Conservation (phyloP, 2,113 vertebrate species). For the Datnioides undecimradiatus region DNA sequence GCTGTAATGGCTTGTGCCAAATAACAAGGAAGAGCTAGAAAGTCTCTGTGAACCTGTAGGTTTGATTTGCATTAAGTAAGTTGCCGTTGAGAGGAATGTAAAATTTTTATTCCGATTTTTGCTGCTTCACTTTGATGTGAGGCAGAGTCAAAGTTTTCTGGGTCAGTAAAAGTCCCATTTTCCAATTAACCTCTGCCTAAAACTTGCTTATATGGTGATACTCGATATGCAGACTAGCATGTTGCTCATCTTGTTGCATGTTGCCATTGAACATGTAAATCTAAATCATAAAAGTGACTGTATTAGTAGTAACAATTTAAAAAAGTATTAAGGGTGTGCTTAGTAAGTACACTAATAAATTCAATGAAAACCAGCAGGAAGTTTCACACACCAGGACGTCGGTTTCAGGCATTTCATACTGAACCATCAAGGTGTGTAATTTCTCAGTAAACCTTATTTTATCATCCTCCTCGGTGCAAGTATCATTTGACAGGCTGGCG, state of each 20-base stretch:
- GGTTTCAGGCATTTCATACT: neutral
- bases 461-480: neutral
- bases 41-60: neutral
- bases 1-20: neutral
- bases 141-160: neutral
- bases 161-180: neutral
- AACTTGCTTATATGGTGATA: neutral
- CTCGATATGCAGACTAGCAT: neutral
- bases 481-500: neutral
- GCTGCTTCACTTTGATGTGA: neutral
- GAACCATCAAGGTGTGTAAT: neutral
- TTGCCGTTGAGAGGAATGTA: neutral
- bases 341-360: too few relatives aligned
- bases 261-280: too few relatives aligned
- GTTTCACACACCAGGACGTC: neutral
- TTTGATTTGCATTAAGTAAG: neutral
- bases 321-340: too few relatives aligned
- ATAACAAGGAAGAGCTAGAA: neutral
- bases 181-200: neutral
- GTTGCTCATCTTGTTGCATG: neutral
- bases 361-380: too few relatives aligned
- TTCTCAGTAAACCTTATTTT: neutral
- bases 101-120: neutral
- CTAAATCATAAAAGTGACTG: too few relatives aligned
- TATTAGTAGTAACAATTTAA: too few relatives aligned